A percentile compares a stretch with the other conserved stretches of the same genome.
Conservation (phyloP, 2,113 vertebrate genomes). For the Sigmodon hispidus region DNA sequence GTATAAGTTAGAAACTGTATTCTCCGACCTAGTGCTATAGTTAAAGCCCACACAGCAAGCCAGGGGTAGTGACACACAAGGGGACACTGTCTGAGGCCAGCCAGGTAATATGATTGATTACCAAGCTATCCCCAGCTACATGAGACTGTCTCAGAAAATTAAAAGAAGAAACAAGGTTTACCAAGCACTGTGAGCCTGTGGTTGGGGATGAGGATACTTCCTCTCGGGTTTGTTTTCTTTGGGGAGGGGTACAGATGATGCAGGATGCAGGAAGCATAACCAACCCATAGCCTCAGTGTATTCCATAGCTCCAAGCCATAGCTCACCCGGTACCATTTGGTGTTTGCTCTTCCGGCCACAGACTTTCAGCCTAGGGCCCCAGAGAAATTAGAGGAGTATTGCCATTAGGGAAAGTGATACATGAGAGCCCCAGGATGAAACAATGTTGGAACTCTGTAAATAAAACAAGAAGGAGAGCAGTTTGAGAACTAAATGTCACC, state of each 20-base stretch:
- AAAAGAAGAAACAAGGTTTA: not conserved
- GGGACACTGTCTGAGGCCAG: not conserved
- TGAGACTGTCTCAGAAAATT: not conserved
- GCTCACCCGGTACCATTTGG: not conserved
- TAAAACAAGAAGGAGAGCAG: conserved; percentile 44
- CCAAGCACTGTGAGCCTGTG: not conserved
- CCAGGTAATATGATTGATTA: not conserved
- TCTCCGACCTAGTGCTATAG: not conserved
- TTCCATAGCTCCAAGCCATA: not conserved
- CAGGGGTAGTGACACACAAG: not conserved
- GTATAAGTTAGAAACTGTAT: conserved; percentile 17
- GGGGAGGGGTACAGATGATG: not conserved
- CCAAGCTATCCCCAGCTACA: not conserved
- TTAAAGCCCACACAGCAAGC: not conserved
- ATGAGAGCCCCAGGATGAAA: not conserved
- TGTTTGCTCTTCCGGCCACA: conserved; percentile 5
- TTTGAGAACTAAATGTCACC: conserved; percentile 32
- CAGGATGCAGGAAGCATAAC: conserved; percentile 10
- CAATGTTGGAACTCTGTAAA: not conserved
- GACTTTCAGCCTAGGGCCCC: not conserved
- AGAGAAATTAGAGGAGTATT: not conserved
- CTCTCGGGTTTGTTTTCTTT: not conserved
- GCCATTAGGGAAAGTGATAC: not conserved
- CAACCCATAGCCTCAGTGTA: not conserved
- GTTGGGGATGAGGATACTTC: not conserved